Evolutionary conservation across 2,888 invertebrate genomes (phyloP).

Genomic region (Myopa testacea): DNA sequence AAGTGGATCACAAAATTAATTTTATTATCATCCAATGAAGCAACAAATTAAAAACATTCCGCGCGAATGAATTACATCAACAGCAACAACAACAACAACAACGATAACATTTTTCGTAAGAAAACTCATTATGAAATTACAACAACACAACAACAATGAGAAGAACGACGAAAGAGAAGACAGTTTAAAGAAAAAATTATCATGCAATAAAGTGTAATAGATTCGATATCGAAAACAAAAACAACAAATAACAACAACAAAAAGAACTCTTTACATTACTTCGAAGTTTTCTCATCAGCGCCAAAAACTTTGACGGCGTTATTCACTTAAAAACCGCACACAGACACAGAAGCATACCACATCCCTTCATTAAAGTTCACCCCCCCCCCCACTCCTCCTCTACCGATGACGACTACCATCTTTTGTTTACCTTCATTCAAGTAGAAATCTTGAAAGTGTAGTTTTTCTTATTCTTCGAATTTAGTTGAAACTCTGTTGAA

Average conservation of each 20-base stretch:
- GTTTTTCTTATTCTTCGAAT: no score
- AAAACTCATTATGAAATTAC: conserved; percentile 21
- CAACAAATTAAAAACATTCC: conserved; percentile 28
- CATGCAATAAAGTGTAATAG: conserved; percentile 23
- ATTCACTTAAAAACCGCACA: background rate
- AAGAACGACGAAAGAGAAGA: background rate
- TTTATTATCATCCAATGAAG: conserved; percentile 31
- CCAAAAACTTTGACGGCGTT: background rate
- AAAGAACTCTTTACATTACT: conserved; percentile 33
- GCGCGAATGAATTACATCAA: background rate
- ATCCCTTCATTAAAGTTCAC: no score
- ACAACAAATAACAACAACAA: conserved; percentile 24
- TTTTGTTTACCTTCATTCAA: no score
- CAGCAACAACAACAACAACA: conserved; percentile 13
- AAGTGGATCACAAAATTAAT: conserved; percentile 23
- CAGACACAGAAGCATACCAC: no score
- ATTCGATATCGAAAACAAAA: background rate
- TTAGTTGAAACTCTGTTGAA: no score
- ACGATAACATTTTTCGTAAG: background rate
- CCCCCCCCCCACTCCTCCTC: no score
- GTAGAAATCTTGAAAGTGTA: no score
- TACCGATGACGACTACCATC: no score
- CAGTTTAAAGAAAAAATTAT: background rate
- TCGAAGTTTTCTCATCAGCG: conserved; percentile 34
- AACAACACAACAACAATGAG: conserved; percentile 10